Base-by-base conservation (phyloP, 1,140 invertebrate species). In the Scaptodrosophila lebanonensis region DNA sequence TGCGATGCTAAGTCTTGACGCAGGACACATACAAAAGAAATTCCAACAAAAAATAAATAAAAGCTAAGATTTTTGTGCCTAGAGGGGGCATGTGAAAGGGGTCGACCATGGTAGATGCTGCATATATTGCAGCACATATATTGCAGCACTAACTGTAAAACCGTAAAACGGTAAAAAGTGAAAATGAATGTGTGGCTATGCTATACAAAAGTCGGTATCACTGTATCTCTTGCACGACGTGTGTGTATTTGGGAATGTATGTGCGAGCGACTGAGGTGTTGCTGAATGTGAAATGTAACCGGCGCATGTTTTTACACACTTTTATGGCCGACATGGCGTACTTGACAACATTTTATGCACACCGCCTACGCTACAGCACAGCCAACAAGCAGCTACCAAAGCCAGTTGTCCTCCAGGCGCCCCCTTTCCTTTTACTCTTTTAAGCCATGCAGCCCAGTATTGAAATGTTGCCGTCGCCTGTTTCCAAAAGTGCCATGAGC, bases 41-140 rank as follows among this genome's bases (percentile, higher is more conserved):
- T n/a, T n/a, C n/a, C n/a, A n/a, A n/a, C n/a, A n/a, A n/a, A n/a
- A n/a, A n/a, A n/a, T n/a, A n/a, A n/a, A n/a, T n/a, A n/a, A n/a
- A n/a, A n/a, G n/a, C n/a, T n/a, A n/a, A n/a, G 8, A 25, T 25
- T 25, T 25, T 25, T 25, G 22, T 8, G 22, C 22, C 22, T 25
- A 25, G 3, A 8, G 3, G n/a, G n/a, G n/a, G n/a, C n/a, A n/a
- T 25, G 22, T 25, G 3, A 8, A 25, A 4, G 22, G 22, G 22
- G 8, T 4, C 22, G 8, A 25, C 3, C 8, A 4, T 25, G 3
- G 22, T 25, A 4, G 22, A 25, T 4, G 22, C 22, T 69, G 75
- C 53, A 79, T 83, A 79, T 69, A 79, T 83, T 75, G 75, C 68
- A 69, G 70, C 64, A 65, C 68, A 79, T 83, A 79, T 69, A 79